These are phyloP conservation scores for Henicopernis longicauda DNA, from an alignment of 2,113 vertebrate genomes.

Conservation along the genomic window DNA sequence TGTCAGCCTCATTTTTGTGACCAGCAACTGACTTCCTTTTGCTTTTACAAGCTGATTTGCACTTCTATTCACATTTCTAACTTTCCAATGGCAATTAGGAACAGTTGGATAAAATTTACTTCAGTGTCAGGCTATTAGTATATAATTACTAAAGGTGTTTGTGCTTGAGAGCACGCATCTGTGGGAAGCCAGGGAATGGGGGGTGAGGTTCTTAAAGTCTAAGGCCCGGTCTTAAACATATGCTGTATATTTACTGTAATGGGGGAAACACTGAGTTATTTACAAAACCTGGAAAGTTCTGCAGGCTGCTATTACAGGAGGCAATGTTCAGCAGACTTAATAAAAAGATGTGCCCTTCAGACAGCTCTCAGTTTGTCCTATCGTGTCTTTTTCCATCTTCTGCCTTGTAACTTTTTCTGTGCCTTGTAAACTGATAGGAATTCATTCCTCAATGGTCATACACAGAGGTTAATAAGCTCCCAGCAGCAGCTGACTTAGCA, in stretches of 20 bases:
- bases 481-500: conserved; percentile 53
- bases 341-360: conserved; percentile 40
- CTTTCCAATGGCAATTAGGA: not conserved
- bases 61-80: not conserved
- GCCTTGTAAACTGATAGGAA: conserved; percentile 46
- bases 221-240: not conserved
- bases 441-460: conserved; percentile 34
- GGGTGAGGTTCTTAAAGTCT: not conserved
- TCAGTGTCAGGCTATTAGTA: not conserved
- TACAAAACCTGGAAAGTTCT: not conserved
- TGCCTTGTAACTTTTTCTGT: conserved; percentile 32
- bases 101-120: not conserved
- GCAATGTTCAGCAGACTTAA: not conserved
- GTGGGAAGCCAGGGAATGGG: not conserved
- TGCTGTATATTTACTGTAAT: not conserved
- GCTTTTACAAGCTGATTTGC: not conserved
- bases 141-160: not conserved
- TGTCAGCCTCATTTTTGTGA: not conserved
- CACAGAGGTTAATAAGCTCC: conserved; percentile 51
- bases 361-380: conserved; percentile 26
- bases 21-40: not conserved
- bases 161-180: rapidly evolving
- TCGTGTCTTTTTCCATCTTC: conserved; percentile 46
- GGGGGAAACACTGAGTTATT: not conserved
- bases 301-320: not conserved